Conservation (phyloP, 2,113 vertebrate species). For the Nothobranchius kuhntae region DNA sequence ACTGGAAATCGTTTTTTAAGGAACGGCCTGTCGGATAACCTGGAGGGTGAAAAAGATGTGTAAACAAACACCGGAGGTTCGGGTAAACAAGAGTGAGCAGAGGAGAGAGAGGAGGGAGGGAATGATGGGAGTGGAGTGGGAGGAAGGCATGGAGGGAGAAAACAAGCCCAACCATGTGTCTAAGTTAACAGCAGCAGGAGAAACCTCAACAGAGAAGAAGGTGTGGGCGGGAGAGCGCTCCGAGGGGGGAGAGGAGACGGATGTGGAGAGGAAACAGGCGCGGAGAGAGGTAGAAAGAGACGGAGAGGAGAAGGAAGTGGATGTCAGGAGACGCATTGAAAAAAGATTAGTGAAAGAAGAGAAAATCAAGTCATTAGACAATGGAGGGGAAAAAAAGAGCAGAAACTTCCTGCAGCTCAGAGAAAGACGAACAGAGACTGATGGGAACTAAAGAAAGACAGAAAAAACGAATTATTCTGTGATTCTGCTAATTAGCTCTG, state of each 20-base stretch:
- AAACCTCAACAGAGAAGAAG: slow-evolving; percentile 68
- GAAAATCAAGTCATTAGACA: slow-evolving; percentile 23
- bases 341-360: slow-evolving; percentile 8
- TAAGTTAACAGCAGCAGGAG: slow-evolving; percentile 70
- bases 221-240: slow-evolving; percentile 72
- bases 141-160: slow-evolving; percentile 64
- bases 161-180: slow-evolving; percentile 74
- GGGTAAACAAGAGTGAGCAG: slow-evolving; percentile 50
- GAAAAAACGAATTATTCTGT: slow-evolving; percentile 77
- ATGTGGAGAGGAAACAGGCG: slow-evolving; percentile 51
- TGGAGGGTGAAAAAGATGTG: slow-evolving; percentile 65
- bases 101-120: slow-evolving; percentile 40
- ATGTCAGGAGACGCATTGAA: slow-evolving; percentile 12
- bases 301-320: slow-evolving; percentile 12
- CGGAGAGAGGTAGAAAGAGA: slow-evolving; percentile 40
- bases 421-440: slow-evolving; percentile 24
- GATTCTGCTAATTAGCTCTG: slow-evolving; percentile 77
- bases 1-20: slow-evolving; percentile 62
- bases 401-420: slow-evolving; percentile 13
- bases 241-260: slow-evolving; percentile 60
- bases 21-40: slow-evolving; percentile 55
- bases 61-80: slow-evolving; percentile 68
- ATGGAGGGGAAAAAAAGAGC: not conserved
- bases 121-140: slow-evolving; percentile 56
- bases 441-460: slow-evolving; percentile 71